Percentiles rank a stretch among this genome's conserved stretches.
phyloP scores from a whole-genome alignment of 2,797 vertebrate genomes.

The Apodemus agrarius region DNA sequence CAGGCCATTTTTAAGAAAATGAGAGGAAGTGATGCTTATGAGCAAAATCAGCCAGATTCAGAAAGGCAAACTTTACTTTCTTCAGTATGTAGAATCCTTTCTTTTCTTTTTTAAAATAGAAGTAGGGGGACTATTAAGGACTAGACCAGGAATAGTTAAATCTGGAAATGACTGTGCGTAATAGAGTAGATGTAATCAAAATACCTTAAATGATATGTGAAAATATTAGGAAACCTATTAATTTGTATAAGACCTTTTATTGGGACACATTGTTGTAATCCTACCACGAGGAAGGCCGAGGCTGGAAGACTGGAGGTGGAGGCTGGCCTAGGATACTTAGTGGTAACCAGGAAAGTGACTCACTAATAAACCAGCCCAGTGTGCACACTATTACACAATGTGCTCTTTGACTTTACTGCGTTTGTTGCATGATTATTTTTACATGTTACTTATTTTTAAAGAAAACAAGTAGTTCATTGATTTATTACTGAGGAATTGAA shows the following conservation, averaged over 20 bases:
- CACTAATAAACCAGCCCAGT: background rate
- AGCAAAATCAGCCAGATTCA: background rate
- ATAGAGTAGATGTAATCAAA: background rate
- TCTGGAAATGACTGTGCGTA: background rate
- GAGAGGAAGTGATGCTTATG: background rate
- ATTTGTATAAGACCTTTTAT: background rate
- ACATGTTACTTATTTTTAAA: background rate
- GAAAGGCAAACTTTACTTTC: background rate
- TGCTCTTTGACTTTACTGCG: background rate
- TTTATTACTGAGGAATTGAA: background rate
- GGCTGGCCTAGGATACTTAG: background rate
- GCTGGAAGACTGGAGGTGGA: too few relatives aligned
- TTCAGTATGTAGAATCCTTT: background rate
- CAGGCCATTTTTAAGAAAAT: background rate
- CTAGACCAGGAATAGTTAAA: background rate
- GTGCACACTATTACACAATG: background rate
- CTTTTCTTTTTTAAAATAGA: background rate
- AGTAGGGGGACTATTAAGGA: background rate
- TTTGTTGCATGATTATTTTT: slow-evolving; percentile 46
- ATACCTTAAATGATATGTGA: background rate
- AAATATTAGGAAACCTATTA: background rate
- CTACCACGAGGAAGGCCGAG: background rate
- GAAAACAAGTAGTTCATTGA: background rate
- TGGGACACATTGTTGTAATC: background rate
- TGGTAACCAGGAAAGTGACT: background rate